Evolutionary conservation across 2,797 vertebrate genomes (phyloP).

Genomic region (Tarsius wallacei): DNA sequence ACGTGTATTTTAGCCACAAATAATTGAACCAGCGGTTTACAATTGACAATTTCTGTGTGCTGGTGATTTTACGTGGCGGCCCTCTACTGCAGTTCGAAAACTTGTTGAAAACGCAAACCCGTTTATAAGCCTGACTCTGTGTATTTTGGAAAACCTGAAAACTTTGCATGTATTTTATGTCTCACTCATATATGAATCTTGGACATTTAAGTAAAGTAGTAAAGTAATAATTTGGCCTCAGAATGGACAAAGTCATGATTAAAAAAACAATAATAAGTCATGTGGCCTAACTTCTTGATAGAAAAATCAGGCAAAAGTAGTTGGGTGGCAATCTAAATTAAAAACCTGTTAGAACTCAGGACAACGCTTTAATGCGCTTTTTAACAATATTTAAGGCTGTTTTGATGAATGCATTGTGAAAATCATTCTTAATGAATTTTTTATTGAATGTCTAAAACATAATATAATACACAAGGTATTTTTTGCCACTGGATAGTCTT

Average conservation of each 20-base stretch:
- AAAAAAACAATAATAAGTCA: conserved; percentile 84
- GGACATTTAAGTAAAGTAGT: conserved; percentile 86
- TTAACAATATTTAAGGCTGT: conserved; percentile 78
- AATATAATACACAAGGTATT: conserved; percentile 85
- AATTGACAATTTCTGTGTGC: conserved; percentile 88
- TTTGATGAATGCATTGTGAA: conserved; percentile 86
- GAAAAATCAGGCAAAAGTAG: conserved; percentile 87
- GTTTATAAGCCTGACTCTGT: conserved; percentile 87
- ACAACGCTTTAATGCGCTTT: conserved; percentile 71
- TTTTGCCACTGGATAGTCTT: conserved; percentile 90
- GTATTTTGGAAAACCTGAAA: conserved; percentile 83
- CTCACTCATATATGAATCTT: conserved; percentile 87
- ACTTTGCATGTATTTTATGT: conserved; percentile 89
- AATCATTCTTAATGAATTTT: conserved; percentile 86
- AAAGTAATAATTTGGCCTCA: conserved; percentile 88
- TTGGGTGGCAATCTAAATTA: conserved; percentile 87
- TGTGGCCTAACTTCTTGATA: conserved; percentile 90
- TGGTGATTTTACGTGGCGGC: conserved; percentile 88
- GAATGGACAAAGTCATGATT: conserved; percentile 86
- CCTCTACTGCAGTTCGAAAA: conserved; percentile 89
- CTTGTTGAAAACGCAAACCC: conserved; percentile 88
- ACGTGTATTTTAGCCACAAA: conserved; percentile 82
- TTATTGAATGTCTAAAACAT: conserved; percentile 89
- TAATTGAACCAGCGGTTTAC: conserved; percentile 90
- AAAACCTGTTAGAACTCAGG: conserved; percentile 86